These are phyloP conservation scores for Crematogaster levior DNA, from an alignment of 2,888 invertebrate genomes.

Conservation along the genomic window DNA sequence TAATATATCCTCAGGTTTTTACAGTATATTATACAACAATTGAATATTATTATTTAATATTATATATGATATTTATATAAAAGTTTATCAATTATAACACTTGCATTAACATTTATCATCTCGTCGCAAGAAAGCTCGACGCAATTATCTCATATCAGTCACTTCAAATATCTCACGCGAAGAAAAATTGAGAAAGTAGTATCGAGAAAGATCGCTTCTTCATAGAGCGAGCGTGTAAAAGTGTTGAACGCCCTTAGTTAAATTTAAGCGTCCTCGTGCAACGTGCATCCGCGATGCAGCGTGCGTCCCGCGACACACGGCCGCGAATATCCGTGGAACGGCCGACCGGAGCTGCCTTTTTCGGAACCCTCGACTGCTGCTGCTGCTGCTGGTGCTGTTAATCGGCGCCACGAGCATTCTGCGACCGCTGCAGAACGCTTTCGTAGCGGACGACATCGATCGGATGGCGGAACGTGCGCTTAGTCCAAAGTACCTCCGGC, in stretches of 20 bases:
- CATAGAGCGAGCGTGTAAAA: not conserved
- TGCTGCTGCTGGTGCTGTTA: slow-evolving; percentile 22
- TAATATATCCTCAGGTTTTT: not conserved
- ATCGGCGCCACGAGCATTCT: slow-evolving; percentile 49
- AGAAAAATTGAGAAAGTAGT: not conserved
- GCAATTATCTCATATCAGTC: not conserved
- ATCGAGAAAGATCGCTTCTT: not conserved
- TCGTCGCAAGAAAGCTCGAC: not conserved
- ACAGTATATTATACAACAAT: not conserved
- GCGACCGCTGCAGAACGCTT: slow-evolving; percentile 47
- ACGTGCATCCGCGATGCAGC: not conserved
- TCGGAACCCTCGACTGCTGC: slow-evolving; percentile 12
- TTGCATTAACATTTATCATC: not conserved
- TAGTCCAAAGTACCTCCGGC: slow-evolving; percentile 35
- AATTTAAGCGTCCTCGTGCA: slow-evolving; percentile 34
- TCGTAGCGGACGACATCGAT: slow-evolving; percentile 51
- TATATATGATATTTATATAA: not conserved
- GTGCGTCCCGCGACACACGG: slow-evolving; percentile 5
- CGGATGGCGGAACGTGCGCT: slow-evolving; percentile 39
- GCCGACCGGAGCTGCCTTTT: slow-evolving; percentile 14
- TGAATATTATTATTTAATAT: no score
- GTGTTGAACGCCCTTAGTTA: slow-evolving; percentile 19
- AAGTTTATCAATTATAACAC: not conserved
- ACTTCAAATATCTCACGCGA: not conserved
- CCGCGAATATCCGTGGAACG: slow-evolving; percentile 31